Percentiles rank a stretch among this genome's conserved stretches.
Conservation (phyloP, 2,797 vertebrate species). For the Clarias fuscus region DNA sequence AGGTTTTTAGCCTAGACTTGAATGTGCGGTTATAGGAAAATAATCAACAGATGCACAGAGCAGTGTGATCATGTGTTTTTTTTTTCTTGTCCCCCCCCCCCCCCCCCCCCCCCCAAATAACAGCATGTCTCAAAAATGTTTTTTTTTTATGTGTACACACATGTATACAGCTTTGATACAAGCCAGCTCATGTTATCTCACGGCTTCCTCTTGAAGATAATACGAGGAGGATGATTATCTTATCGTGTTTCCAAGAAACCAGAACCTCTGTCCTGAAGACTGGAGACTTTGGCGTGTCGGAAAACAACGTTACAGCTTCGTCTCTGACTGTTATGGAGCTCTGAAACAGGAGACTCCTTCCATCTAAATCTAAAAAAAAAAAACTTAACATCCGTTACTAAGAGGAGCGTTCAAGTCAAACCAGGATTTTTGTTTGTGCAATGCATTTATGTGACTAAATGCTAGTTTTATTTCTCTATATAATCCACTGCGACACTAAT, state of each 20-base stretch:
- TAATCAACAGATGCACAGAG: background rate
- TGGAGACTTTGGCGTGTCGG: background rate
- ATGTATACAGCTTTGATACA: background rate
- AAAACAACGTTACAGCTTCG: background rate
- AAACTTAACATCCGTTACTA: too few species aligned
- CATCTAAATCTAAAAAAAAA: too few species aligned
- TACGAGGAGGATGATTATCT: background rate
- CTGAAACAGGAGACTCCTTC: conserved; percentile 9
- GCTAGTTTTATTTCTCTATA: too few species aligned
- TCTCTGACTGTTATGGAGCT: background rate
- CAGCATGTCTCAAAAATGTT: background rate
- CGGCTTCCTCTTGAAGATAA: background rate
- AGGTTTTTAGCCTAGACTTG: fast-evolving
- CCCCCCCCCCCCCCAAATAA: background rate
- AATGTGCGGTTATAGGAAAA: background rate
- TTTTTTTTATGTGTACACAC: background rate
- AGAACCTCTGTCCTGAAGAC: background rate
- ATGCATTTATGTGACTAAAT: too few species aligned
- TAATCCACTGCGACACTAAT: too few species aligned
- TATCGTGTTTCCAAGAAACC: background rate
- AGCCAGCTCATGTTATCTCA: background rate
- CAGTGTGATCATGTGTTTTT: background rate
- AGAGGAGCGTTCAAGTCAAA: too few species aligned
- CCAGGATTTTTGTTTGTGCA: too few species aligned
- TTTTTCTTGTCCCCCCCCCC: too few species aligned